Percentiles rank a stretch among this genome's conserved stretches.
Conservation (phyloP, 1,140 invertebrate genomes). For the Anadara kagoshimensis region DNA sequence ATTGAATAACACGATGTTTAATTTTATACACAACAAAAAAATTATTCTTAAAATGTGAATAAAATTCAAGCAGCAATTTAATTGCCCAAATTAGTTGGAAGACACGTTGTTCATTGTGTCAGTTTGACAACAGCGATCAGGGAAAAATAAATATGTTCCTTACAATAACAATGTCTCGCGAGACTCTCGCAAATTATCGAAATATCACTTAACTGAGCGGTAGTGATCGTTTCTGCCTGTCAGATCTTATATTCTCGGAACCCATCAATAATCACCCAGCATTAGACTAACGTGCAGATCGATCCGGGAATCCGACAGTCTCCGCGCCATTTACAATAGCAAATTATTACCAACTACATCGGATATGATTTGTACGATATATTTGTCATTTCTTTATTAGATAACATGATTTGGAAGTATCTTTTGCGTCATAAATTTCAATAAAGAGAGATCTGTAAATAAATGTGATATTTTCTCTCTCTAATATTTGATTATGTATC, state of each 20-base stretch:
- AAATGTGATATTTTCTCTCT: no score
- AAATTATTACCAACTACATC: not conserved
- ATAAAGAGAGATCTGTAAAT: no score
- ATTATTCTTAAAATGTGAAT: no score
- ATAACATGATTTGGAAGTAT: no score
- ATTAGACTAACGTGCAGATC: not conserved
- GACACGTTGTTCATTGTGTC: constrained; percentile 1
- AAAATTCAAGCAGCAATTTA: no score
- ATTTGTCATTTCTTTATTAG: no score
- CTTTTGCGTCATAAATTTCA: no score
- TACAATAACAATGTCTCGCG: constrained; percentile 11
- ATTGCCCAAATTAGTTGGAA: no score
- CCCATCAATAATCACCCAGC: not conserved
- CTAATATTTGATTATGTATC: no score
- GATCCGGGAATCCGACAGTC: not conserved
- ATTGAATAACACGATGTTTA: no score
- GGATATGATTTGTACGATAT: no score
- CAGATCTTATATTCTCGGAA: constrained; percentile 20
- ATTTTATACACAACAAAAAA: no score
- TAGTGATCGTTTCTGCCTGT: constrained; percentile 31
- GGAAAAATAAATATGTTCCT: constrained; percentile 29
- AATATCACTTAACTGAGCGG: constrained; percentile 19
- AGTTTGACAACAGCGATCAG: constrained; percentile 17
- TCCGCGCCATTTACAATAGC: not conserved
- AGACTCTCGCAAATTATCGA: constrained; percentile 25